A percentile compares a stretch with the other conserved stretches of the same genome.
These are phyloP conservation scores for Pollachius pollachius DNA, from an alignment of 2,113 vertebrate genomes.

Conservation along the genomic window DNA sequence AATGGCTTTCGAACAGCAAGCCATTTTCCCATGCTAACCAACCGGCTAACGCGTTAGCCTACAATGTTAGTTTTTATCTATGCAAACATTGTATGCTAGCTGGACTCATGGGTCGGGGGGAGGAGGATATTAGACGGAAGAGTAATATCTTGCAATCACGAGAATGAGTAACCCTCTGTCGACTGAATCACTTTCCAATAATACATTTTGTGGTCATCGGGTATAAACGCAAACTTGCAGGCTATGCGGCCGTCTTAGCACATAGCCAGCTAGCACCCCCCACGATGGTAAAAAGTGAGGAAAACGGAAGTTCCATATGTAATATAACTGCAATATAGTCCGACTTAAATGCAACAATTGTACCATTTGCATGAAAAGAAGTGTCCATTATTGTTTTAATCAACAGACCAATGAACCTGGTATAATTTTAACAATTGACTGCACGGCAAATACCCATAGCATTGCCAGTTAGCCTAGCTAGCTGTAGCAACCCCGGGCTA, in stretches of 20 bases:
- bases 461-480: conserved; percentile 38
- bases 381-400: background rate
- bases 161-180: too few species aligned
- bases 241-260: conserved; percentile 32
- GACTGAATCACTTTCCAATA: too few species aligned
- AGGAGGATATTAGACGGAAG: too few species aligned
- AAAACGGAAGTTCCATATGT: conserved; percentile 27
- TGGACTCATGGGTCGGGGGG: background rate
- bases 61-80: conserved; percentile 1
- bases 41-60: conserved; percentile 42
- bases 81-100: conserved; percentile 6
- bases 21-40: conserved; percentile 45
- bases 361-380: background rate
- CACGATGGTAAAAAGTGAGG: conserved; percentile 38
- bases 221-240: conserved; percentile 1
- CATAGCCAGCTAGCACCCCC: conserved; percentile 52
- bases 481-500: conserved; percentile 52
- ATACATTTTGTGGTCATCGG: background rate
- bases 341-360: conserved; percentile 18
- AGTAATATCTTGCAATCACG: too few species aligned
- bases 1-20: conserved; percentile 60
- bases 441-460: conserved; percentile 13
- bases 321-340: conserved; percentile 12
- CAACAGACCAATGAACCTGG: background rate
- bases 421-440: conserved; percentile 6